Evolutionary conservation across 2,113 vertebrate genomes (phyloP).

Genomic region (Varanus komodoensis): DNA sequence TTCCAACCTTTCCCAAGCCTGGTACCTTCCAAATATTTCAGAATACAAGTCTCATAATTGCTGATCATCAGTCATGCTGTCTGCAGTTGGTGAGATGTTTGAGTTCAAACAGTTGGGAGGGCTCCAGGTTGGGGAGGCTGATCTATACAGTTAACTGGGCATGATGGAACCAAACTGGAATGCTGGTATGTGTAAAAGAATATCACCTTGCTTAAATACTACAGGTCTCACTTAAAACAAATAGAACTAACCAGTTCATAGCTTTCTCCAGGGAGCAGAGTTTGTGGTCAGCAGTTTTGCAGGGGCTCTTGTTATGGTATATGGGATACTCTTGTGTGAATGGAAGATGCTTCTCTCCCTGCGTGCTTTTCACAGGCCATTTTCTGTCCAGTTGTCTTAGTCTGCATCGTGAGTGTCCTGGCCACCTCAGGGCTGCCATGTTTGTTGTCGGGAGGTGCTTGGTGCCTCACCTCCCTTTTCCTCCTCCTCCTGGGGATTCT

Average conservation of each 20-base stretch:
- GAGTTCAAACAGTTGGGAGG: background rate
- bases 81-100: background rate
- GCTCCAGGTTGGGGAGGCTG: background rate
- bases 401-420: constrained; percentile 71
- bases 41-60: too few relatives aligned
- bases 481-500: constrained; percentile 71
- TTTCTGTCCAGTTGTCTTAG: constrained; percentile 70
- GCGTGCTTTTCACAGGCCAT: background rate
- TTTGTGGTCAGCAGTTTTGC: background rate
- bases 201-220: background rate
- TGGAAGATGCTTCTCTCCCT: background rate
- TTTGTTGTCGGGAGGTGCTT: constrained; percentile 60
- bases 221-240: background rate
- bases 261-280: background rate
- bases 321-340: background rate
- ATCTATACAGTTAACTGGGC: background rate
- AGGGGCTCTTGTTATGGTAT: background rate
- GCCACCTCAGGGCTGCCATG: constrained; percentile 70
- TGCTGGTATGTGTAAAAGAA: background rate
- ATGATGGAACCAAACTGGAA: background rate
- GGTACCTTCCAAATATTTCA: background rate
- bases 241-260: background rate
- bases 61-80: too few relatives aligned
- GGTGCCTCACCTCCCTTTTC: constrained; percentile 76
- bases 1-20: background rate